Percentiles rank a stretch among this genome's conserved stretches.
phyloP scores from a whole-genome alignment of 2,888 invertebrate genomes.

The Drosophila mimica region DNA sequence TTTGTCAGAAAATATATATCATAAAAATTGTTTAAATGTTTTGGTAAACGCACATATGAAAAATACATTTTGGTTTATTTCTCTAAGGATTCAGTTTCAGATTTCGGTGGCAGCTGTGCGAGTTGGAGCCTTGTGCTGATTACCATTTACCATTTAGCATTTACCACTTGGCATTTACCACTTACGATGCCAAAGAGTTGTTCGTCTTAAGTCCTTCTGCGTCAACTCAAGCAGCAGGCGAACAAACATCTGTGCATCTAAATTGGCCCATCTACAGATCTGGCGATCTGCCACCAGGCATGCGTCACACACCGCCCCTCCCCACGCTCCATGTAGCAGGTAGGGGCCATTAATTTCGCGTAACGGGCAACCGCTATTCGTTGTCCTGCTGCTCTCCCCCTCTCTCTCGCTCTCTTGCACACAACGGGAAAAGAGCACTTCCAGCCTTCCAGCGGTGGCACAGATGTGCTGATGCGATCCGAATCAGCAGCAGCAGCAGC shows the following conservation, averaged over 20 bases:
- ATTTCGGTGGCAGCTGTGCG: conserved; percentile 56
- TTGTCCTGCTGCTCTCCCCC: conserved; percentile 41
- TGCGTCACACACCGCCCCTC: conserved; percentile 1
- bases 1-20: neutral
- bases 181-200: conserved; percentile 1
- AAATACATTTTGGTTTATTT: neutral
- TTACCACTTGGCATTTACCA: neutral
- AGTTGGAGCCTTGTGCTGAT: conserved; percentile 35
- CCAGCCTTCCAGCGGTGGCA: conserved; percentile 41
- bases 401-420: conserved; percentile 48
- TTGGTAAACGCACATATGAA: neutral
- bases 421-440: conserved; percentile 60
- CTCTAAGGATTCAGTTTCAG: neutral
- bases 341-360: conserved; percentile 68
- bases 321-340: conserved; percentile 27
- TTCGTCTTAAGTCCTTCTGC: conserved; percentile 22
- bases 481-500: conserved; percentile 57
- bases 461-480: conserved; percentile 78
- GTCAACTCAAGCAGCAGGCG: conserved; percentile 52
- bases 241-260: conserved; percentile 71
- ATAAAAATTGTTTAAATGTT: neutral
- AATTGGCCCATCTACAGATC: conserved; percentile 70
- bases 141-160: conserved; percentile 17
- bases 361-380: conserved; percentile 71
- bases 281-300: conserved; percentile 27